Evolutionary conservation across 1,140 invertebrate genomes (phyloP).

Genomic region (Kradibia gibbosae): DNA sequence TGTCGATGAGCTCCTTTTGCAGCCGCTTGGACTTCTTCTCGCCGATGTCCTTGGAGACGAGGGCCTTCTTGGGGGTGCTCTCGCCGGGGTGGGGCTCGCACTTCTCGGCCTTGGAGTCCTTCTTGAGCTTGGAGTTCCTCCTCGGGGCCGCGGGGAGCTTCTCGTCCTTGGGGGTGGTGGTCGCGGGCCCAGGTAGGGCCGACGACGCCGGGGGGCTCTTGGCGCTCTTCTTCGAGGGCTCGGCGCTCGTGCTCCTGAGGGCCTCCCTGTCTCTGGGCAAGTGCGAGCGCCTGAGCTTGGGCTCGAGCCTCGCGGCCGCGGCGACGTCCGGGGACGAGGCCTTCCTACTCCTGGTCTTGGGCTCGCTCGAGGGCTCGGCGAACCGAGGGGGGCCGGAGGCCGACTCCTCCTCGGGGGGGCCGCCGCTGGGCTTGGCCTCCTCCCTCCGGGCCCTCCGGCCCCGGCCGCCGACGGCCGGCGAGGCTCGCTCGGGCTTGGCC

Average conservation of each 20-base stretch:
- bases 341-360: slow-evolving; percentile 26
- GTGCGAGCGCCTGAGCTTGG: neutral
- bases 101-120: slow-evolving; percentile 11
- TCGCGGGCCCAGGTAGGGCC: neutral
- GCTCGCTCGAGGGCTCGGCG: neutral
- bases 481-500: neutral
- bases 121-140: slow-evolving; percentile 20
- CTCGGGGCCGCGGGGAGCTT: neutral
- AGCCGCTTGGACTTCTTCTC: slow-evolving; percentile 32
- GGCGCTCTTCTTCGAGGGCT: neutral
- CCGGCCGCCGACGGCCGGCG: neutral
- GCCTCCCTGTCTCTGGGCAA: neutral
- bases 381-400: neutral
- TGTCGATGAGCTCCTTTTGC: neutral
- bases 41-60: neutral
- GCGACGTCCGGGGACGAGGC: neutral
- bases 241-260: neutral
- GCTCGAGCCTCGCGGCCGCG: neutral
- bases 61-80: neutral
- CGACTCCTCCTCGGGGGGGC: neutral
- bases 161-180: slow-evolving; percentile 6
- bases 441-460: slow-evolving; percentile 34
- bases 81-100: neutral
- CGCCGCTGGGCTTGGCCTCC: no score
- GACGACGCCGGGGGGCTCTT: neutral